Evolutionary conservation across 1,140 invertebrate species (phyloP), one percentile per base, ranked within the genome.

Genomic region (Drosophila triauraria): DNA sequence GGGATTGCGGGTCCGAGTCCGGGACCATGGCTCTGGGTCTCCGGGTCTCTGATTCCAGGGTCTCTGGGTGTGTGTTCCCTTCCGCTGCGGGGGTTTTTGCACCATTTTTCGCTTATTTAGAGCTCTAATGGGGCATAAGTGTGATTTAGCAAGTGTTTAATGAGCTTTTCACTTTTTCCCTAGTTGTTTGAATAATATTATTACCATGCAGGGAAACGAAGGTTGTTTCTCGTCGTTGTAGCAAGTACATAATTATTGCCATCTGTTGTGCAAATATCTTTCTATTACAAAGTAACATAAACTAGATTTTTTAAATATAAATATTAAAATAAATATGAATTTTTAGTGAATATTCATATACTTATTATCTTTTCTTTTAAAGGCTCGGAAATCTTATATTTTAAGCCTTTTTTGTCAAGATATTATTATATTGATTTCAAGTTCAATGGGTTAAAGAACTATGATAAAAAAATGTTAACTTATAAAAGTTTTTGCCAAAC

Each of bases 111-210:
- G 84, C 81, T 88, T 90, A 82, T 88, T 90, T 88, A 84, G 84
- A 90, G 78, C 63, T 74, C 84, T 88, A 88, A 88, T 88, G 81
- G 84, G 81, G 85, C 85, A 80, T 79, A 88, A 90, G 84, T 88
- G 84, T 90, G 81, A 88, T 88, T 90, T 70, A 53, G 84, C 81
- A 81, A 88, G 78, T 88, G 84, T 88, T 88, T 90, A 88, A 88
- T 90, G 81, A 88, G 85, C 85, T 90, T 88, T 85, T 63, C 72
- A 85, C 67, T 72, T 84, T 80, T 60, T 35, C 46, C 44, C 56
- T 30, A 51, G 40, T 61, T 51, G 8, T 27, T 17, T 58, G 20
- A 48, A 47, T 57, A 44, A 30, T 42, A 23, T 43, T 51, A 30
- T 46, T 44, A 20, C 44, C 75, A 35, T 27, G 44, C 13, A 23